Base-by-base conservation (phyloP, 2,113 vertebrate species). In the Zosterops japonicus region DNA sequence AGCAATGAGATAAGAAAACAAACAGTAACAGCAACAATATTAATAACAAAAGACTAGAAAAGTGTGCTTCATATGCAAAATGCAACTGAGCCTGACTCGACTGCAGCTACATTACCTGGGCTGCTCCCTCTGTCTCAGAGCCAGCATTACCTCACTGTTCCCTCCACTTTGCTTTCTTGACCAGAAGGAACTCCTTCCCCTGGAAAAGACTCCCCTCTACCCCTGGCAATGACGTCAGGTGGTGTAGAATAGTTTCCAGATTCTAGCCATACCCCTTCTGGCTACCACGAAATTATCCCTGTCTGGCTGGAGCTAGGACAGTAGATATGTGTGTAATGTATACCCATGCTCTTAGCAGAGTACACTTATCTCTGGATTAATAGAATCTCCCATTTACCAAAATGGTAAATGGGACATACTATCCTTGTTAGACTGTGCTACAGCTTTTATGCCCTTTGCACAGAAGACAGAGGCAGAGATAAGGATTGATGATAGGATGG, bases 161-260 rank as follows among this genome's bases (percentile, higher is more conserved):
- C 29, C 15, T n/a, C 29, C 2, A 3, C 41, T 44, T 41, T 3
- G 7, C 15, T 63, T 41, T 71, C 29, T 79, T n/a, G 8, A 42
- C 13, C 57, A 35, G 41, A 63, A 79, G 29, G 29, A 79, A 12
- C 4, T 9, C 5, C 11, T 47, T 29, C 20, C 50, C 49, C n/a
- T 55, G 24, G 49, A 79, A 79, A 9, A 63, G 35, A 42, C 14
- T 41, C 11, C 20, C 13, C 5, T 20, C 13, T 3, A 27, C 5
- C 24, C 21, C 21, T 47, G 7, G 6, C 31, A 72, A 12, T 42
- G 17, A 25, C 0, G 0, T 49, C 25, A 80, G 21, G 5, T 61
- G 4, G 3, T 41, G 21, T 22, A 35, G 41, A 71, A 79, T 41
- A 63, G 49, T 53, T 24, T 63, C 41, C 11, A 41, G 24, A 20